Evolutionary conservation across 92 coral and sea anemone genomes (phyloP), one percentile per base, ranked within the genome.

Genomic region (Porites lobata): DNA sequence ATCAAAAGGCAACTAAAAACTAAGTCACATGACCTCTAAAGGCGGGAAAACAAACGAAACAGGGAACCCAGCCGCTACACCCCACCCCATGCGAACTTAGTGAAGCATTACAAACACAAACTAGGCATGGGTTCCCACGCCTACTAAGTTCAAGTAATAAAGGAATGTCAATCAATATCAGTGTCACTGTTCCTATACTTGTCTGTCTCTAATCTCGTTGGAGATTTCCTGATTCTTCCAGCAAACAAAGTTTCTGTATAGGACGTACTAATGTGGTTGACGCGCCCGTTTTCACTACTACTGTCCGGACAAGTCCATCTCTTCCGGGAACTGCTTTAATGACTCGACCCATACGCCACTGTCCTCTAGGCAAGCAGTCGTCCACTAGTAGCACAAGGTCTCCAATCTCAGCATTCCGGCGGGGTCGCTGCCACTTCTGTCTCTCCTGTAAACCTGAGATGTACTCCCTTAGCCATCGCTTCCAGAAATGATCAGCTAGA

Each of bases 391-490:
- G 72, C 13, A 78, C 92, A 50, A 89, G 79, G 65, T 89, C 92
- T 54, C 83, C 83, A 65, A 89, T 70, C 15, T 80, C 53, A n/a
- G 85, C 81, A 79, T 85, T 90, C 52, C 78, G 77, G 47, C 77
- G 69, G 12, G 88, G 79, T 64, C 83, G 58, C 43, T 32, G 64
- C 86, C 91, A 91, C 61, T 76, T 90, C 82, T 83, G 88, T 71
- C 95, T 76, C 72, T 67, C 84, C 74, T 82, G 93, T 24, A 93
- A 80, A 13, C 87, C 75, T n/a, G 96, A 93, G 26, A 90, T 9
- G 54, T 87, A 93, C 76, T 93, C 96, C 9, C 47, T 57, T 38
- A 93, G 22, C 89, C 89, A 93, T n/a, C 87, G 93, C 24, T 67
- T 81, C 89, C 89, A 90, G 61, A 84, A 92, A 51, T 84, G 83